Evolutionary conservation across 2,113 vertebrate genomes (phyloP).

Genomic region (Guaruba guarouba): DNA sequence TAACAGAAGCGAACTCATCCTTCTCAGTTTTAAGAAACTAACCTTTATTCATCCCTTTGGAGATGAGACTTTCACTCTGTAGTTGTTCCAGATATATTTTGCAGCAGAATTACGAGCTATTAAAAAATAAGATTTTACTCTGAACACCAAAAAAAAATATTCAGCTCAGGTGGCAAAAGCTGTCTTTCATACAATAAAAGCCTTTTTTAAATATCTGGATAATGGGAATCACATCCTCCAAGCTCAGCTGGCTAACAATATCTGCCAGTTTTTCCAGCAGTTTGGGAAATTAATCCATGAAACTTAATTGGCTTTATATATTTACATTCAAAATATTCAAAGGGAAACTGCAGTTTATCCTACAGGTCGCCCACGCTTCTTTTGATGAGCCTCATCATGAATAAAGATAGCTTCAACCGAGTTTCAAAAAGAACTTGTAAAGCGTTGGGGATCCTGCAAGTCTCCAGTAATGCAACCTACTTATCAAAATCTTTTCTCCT

Average conservation of each 20-base stretch:
- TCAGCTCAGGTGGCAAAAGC: not conserved
- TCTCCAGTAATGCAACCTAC: not conserved
- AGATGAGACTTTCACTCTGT: not conserved
- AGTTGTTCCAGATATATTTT: not conserved
- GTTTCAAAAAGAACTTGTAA: not conserved
- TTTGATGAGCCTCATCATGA: constrained; percentile 3
- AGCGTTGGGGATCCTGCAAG: not conserved
- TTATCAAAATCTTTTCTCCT: not conserved
- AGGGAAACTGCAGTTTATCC: not conserved
- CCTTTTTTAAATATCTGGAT: not conserved
- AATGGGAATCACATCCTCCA: not conserved
- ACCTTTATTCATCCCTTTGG: not conserved
- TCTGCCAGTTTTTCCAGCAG: not conserved
- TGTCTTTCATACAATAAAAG: not conserved
- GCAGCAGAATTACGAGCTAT: not conserved
- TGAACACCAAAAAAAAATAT: not conserved
- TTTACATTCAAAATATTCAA: not conserved
- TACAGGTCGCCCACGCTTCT: not conserved
- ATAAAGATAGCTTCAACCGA: not conserved
- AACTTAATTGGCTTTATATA: constrained; percentile 30
- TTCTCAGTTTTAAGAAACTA: not conserved
- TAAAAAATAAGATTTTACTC: not conserved
- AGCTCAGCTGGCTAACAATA: constrained; percentile 3
- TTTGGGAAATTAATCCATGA: constrained; percentile 31
- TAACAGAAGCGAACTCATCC: not conserved